Evolutionary conservation across 2,888 invertebrate genomes (phyloP).

Genomic region (Idaea dimidiata): DNA sequence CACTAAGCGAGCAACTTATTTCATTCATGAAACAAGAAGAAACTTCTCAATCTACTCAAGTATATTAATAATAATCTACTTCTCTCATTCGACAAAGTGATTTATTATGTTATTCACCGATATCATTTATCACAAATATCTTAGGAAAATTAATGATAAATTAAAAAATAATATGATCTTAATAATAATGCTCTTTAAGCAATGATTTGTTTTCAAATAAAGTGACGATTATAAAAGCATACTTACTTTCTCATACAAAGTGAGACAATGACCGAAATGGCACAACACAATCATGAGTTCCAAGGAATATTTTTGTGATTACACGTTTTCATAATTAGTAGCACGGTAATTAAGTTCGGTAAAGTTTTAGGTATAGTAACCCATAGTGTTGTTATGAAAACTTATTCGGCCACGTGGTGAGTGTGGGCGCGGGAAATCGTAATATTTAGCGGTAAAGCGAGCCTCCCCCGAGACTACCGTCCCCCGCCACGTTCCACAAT

Average conservation of each 20-base stretch:
- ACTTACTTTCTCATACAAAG: slow-evolving; percentile 65
- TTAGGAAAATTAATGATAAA: background rate
- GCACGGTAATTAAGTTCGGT: slow-evolving; percentile 36
- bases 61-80: background rate
- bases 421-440: slow-evolving; percentile 63
- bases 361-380: slow-evolving; percentile 33
- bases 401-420: slow-evolving; percentile 56
- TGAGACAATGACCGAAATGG: slow-evolving; percentile 50
- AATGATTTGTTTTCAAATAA: background rate
- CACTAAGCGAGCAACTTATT: background rate
- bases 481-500: slow-evolving; percentile 58
- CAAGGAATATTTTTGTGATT: slow-evolving; percentile 41
- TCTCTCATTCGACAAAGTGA: background rate
- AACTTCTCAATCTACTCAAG: background rate
- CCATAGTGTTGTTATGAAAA: slow-evolving; percentile 37
- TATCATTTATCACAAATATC: background rate
- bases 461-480: slow-evolving; percentile 61
- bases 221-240: slow-evolving; percentile 18
- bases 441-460: slow-evolving; percentile 56
- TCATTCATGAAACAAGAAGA: background rate
- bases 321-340: slow-evolving; percentile 41
- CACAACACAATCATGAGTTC: slow-evolving; percentile 68
- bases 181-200: background rate
- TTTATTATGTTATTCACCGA: background rate
- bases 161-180: background rate